These are phyloP conservation scores for Poeciliopsis gracilis DNA, from an alignment of 2,797 vertebrate genomes.

Conservation along the genomic window DNA sequence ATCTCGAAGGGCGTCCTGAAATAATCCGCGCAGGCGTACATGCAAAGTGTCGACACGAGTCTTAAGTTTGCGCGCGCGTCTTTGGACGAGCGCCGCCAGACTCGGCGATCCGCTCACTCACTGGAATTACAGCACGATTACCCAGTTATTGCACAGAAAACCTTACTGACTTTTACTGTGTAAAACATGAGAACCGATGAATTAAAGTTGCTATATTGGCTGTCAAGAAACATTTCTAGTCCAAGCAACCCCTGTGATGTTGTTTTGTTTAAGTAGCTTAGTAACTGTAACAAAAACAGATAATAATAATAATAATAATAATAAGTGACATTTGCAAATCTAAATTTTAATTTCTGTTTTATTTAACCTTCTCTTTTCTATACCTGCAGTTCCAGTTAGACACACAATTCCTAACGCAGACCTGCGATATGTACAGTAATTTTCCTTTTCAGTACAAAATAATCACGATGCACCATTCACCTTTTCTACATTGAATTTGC, in stretches of 20 bases:
- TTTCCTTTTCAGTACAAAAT: background rate
- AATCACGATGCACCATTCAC: background rate
- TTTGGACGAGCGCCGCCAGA: background rate
- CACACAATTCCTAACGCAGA: background rate
- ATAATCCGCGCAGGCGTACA: background rate
- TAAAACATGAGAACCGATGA: background rate
- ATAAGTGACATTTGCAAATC: background rate
- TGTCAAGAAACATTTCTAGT: background rate
- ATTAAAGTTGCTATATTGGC: background rate
- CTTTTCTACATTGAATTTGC: background rate
- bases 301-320: too few relatives aligned
- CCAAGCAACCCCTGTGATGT: background rate
- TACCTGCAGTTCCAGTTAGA: background rate
- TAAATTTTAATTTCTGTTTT: background rate
- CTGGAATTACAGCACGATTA: background rate
- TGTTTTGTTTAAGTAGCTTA: too few relatives aligned
- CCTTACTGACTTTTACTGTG: background rate
- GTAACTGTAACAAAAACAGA: too few relatives aligned
- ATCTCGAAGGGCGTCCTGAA: background rate
- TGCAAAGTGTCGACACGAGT: background rate
- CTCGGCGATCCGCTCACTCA: background rate
- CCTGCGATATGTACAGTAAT: background rate
- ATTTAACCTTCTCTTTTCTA: background rate
- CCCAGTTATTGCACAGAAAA: background rate
- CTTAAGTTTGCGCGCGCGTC: too few relatives aligned